phyloP scores from a whole-genome alignment of 2,888 invertebrate species.

The Barypeithes pellucidus region DNA sequence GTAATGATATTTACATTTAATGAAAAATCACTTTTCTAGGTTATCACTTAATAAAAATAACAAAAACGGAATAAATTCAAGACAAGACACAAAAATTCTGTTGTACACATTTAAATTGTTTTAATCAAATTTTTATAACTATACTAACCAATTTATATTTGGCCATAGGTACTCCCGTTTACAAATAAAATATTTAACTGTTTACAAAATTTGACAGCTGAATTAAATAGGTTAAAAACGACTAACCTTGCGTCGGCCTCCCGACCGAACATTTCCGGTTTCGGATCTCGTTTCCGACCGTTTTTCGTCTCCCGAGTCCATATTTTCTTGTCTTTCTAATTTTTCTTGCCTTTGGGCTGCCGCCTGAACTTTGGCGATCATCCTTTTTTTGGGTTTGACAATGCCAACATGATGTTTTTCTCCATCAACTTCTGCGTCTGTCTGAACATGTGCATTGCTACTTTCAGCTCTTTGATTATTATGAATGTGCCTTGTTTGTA shows the following conservation, averaged over 20 bases:
- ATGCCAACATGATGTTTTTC: slow-evolving; percentile 38
- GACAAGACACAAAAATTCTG: too few species aligned
- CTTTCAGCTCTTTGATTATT: slow-evolving; percentile 5
- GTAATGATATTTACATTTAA: too few species aligned
- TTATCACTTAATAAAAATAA: too few species aligned
- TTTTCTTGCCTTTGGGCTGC: slow-evolving; percentile 54
- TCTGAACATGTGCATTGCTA: slow-evolving; percentile 32
- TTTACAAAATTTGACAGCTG: slow-evolving; percentile 24
- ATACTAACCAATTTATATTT: slow-evolving; percentile 31
- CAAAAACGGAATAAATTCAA: too few species aligned
- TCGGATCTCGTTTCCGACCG: slow-evolving; percentile 59
- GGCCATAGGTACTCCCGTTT: background rate
- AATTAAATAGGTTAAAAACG: slow-evolving; percentile 31
- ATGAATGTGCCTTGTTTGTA: slow-evolving; percentile 44
- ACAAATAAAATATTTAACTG: slow-evolving; percentile 17
- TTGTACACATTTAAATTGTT: background rate
- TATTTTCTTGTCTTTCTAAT: slow-evolving; percentile 40
- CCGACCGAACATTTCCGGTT: slow-evolving; percentile 71
- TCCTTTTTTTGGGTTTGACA: slow-evolving; percentile 54
- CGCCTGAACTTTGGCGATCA: slow-evolving; percentile 59
- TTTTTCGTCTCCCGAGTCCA: slow-evolving; percentile 57
- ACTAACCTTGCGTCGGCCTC: slow-evolving; percentile 75
- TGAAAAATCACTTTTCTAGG: too few species aligned
- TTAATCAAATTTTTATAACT: background rate
- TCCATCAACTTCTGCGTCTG: slow-evolving; percentile 30